Percentiles rank a stretch among this genome's conserved stretches.
These are phyloP conservation scores for Ectropis crepuscularia DNA, from an alignment of 2,888 invertebrate genomes.

Conservation along the genomic window DNA sequence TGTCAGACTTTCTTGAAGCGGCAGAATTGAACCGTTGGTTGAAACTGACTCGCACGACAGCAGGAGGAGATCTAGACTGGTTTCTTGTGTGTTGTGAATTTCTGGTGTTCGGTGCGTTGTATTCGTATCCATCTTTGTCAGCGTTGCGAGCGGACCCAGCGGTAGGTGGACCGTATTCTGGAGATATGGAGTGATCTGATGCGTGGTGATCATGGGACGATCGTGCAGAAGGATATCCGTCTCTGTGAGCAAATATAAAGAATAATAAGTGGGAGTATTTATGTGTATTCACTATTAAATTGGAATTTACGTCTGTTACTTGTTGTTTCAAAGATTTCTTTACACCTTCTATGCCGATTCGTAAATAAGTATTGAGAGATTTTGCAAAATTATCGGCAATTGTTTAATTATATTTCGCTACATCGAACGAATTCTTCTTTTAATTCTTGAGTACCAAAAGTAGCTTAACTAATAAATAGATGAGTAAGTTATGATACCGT, in stretches of 20 bases:
- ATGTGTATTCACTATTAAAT: too few species aligned
- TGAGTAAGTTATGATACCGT: too few species aligned
- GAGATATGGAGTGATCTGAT: slow-evolving; percentile 29
- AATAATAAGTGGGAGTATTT: neutral
- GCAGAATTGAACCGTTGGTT: slow-evolving; percentile 26
- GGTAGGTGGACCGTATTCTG: slow-evolving; percentile 27
- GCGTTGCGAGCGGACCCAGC: slow-evolving; percentile 7
- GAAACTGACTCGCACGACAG: slow-evolving; percentile 29
- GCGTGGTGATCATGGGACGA: slow-evolving; percentile 27
- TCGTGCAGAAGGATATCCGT: slow-evolving; percentile 33
- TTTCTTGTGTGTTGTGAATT: slow-evolving; percentile 3
- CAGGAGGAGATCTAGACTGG: slow-evolving; percentile 16
- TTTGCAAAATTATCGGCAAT: too few species aligned
- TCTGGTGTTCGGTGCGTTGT: slow-evolving; percentile 14
- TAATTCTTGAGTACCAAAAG: too few species aligned
- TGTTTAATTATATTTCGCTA: too few species aligned
- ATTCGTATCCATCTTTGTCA: slow-evolving; percentile 22
- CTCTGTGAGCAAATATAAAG: slow-evolving; percentile 21
- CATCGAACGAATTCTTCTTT: too few species aligned
- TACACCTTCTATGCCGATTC: too few species aligned
- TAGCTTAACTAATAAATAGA: too few species aligned
- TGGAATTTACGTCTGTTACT: too few species aligned
- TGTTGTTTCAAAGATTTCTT: too few species aligned
- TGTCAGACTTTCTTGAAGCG: slow-evolving; percentile 11
- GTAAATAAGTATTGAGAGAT: too few species aligned